Evolutionary conservation across 2,888 invertebrate genomes (phyloP).

Genomic region (Oxytorus armatus): DNA sequence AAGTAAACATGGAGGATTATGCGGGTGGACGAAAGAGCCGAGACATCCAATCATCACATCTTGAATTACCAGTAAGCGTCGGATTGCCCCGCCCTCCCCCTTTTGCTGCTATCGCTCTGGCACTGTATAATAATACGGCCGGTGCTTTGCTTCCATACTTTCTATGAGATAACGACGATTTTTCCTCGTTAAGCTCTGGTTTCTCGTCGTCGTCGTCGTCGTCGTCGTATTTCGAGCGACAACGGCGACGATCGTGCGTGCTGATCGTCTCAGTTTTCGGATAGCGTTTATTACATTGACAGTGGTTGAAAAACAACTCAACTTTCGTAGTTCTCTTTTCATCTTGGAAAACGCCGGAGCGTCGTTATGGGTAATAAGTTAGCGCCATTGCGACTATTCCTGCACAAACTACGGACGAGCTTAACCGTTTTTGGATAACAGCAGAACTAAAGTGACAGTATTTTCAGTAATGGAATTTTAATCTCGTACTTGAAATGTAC

Average conservation of each 20-base stretch:
- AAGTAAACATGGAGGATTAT: too few species aligned
- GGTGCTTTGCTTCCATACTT: constrained; percentile 4
- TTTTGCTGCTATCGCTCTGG: constrained; percentile 72
- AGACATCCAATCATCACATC: constrained; percentile 8
- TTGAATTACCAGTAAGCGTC: constrained; percentile 76
- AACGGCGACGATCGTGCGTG: constrained; percentile 10
- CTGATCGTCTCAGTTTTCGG: constrained; percentile 39
- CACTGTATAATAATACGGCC: constrained; percentile 28
- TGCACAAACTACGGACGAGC: too few species aligned
- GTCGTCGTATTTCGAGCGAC: not conserved
- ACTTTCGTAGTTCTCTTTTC: constrained; percentile 11
- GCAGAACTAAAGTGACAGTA: too few species aligned
- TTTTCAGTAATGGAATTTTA: too few species aligned
- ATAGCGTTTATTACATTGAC: constrained; percentile 37
- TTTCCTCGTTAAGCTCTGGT: constrained; percentile 76
- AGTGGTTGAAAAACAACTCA: constrained; percentile 14
- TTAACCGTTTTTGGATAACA: too few species aligned
- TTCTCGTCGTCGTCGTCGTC: constrained; percentile 46
- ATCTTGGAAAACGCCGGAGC: too few species aligned
- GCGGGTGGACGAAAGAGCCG: not conserved
- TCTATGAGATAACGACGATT: constrained; percentile 73
- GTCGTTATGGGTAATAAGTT: too few species aligned
- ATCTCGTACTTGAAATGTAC: too few species aligned
- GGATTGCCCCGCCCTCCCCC: constrained; percentile 75
- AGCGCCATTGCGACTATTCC: too few species aligned